Evolutionary conservation across 2,797 vertebrate species (phyloP).

Genomic region (Fistularia tabacaria): DNA sequence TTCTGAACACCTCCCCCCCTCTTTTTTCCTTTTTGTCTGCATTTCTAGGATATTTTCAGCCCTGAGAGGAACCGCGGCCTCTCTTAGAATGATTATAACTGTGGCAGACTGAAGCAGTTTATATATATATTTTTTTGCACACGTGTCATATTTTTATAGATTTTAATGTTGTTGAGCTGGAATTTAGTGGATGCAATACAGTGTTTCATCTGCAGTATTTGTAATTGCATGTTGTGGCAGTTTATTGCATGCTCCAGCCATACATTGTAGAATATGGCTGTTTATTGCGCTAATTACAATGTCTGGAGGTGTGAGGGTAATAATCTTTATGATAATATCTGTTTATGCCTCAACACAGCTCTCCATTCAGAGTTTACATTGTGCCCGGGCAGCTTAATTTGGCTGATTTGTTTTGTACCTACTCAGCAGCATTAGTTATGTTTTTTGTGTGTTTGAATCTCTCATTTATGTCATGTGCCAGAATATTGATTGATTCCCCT

Average conservation of each 20-base stretch:
- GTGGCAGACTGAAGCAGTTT: constrained; percentile 55
- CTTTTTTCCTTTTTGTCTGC: constrained; percentile 50
- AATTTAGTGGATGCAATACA: constrained; percentile 41
- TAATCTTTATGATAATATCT: constrained; percentile 75
- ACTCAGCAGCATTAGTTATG: constrained; percentile 67
- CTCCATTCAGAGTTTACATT: constrained; percentile 61
- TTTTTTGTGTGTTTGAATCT: constrained; percentile 55
- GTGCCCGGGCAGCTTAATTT: constrained; percentile 63
- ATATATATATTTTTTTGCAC: constrained; percentile 26
- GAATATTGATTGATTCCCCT: constrained; percentile 72
- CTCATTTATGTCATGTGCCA: constrained; percentile 67
- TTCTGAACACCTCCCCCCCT: constrained; percentile 52
- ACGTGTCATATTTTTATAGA: constrained; percentile 46
- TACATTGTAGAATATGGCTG: constrained; percentile 65
- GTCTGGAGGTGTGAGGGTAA: constrained; percentile 72
- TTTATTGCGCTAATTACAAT: constrained; percentile 73
- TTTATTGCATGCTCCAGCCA: constrained; percentile 56
- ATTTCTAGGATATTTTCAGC: constrained; percentile 64
- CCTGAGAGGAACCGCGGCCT: constrained; percentile 55
- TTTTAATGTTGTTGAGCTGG: constrained; percentile 50
- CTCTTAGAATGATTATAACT: constrained; percentile 70
- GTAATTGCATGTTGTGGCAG: constrained; percentile 47
- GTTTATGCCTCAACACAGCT: constrained; percentile 65
- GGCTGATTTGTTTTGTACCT: constrained; percentile 68
- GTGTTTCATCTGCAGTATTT: constrained; percentile 30